phyloP scores from a whole-genome alignment of 2,888 invertebrate species.

The Eupithecia abbreviata region DNA sequence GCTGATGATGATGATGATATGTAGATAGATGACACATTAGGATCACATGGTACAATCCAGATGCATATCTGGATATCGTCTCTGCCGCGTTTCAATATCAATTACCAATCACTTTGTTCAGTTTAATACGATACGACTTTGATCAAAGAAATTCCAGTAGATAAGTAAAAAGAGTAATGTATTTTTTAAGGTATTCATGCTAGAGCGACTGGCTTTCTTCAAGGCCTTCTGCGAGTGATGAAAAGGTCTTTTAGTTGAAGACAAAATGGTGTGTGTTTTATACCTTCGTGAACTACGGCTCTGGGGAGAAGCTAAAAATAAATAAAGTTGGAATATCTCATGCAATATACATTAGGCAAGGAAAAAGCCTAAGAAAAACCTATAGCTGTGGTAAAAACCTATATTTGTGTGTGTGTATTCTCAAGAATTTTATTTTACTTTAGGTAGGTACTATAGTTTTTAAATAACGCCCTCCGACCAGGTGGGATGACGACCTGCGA shows the following conservation, averaged over 20 bases:
- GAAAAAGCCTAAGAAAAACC: not conserved
- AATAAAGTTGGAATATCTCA: not conserved
- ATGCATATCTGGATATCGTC: not conserved
- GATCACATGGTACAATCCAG: not conserved
- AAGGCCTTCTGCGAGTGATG: not conserved
- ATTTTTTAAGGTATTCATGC: not conserved
- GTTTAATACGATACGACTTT: not conserved
- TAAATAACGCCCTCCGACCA: no score
- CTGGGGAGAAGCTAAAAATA: not conserved
- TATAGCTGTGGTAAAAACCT: not conserved
- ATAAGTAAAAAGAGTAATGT: not conserved
- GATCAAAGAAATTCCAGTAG: not conserved
- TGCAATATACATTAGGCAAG: not conserved
- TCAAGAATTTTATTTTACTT: not conserved
- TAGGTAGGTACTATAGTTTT: no score
- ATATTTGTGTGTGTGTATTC: not conserved
- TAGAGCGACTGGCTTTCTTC: not conserved
- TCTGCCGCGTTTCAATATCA: not conserved
- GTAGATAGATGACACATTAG: not conserved
- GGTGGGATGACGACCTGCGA: no score
- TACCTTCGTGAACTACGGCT: not conserved
- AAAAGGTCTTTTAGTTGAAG: not conserved
- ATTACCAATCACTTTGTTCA: not conserved
- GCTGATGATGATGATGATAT: no score
- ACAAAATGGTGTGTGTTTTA: constrained; percentile 1